A percentile compares a stretch with the other conserved stretches of the same genome.
These are phyloP conservation scores for Orthonyx spaldingii DNA, from an alignment of 2,113 vertebrate species.

Conservation along the genomic window DNA sequence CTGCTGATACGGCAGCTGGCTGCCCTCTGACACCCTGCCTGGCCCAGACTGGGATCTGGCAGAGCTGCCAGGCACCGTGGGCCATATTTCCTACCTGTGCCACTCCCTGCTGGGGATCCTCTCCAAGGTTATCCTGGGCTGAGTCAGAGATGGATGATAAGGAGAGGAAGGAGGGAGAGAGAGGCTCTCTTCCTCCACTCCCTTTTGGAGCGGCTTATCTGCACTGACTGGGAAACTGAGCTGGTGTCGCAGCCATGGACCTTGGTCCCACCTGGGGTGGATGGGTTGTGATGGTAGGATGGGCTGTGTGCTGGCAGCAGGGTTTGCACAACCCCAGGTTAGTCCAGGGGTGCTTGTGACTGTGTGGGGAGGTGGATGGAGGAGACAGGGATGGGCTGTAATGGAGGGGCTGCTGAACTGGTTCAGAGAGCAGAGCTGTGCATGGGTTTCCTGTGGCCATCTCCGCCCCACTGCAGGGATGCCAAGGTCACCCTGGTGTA, in stretches of 20 bases:
- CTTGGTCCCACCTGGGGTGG: not conserved
- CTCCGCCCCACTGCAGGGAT: rapidly evolving
- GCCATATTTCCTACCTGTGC: not conserved
- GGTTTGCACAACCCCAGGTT: rapidly evolving
- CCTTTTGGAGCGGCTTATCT: not conserved
- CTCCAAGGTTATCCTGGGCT: not conserved
- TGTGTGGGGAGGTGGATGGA: not conserved
- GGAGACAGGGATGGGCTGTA: not conserved
- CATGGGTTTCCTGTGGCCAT: rapidly evolving
- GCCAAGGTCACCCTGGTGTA: not conserved
- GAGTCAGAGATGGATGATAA: not conserved
- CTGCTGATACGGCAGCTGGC: rapidly evolving
- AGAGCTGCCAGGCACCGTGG: not conserved
- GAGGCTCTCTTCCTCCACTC: not conserved
- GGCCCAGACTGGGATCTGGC: not conserved
- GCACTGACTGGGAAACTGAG: not conserved
- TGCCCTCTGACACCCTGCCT: not conserved
- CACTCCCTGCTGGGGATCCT: not conserved
- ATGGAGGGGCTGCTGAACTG: not conserved
- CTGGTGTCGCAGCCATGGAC: rapidly evolving
- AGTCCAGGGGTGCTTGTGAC: not conserved
- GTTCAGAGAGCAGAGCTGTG: not conserved
- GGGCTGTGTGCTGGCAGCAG: not conserved
- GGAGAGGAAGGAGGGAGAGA: not conserved
- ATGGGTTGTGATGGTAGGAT: not conserved